These are phyloP conservation scores for Eubasilissa splendida DNA, from an alignment of 2,888 invertebrate species.

Conservation along the genomic window DNA sequence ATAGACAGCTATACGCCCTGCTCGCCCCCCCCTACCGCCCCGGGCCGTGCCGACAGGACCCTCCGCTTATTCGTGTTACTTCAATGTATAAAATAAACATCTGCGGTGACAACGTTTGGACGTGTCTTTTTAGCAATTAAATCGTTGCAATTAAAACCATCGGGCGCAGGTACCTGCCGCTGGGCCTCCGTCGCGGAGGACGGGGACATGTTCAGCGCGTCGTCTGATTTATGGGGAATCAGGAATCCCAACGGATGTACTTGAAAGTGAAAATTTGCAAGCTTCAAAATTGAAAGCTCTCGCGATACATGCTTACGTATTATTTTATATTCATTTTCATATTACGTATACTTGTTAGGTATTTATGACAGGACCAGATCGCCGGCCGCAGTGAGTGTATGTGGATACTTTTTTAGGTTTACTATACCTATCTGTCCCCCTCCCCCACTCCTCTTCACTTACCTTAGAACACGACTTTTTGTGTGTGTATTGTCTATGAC, in stretches of 20 bases:
- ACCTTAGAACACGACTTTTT: too few relatives aligned
- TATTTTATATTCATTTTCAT: background rate
- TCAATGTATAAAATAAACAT: conserved; percentile 52
- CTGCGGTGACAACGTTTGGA: conserved; percentile 53
- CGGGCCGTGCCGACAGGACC: conserved; percentile 5
- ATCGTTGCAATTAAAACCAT: conserved; percentile 47
- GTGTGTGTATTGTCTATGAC: too few relatives aligned
- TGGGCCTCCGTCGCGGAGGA: background rate
- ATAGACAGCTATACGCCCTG: background rate
- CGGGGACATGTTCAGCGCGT: background rate
- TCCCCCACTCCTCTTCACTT: too few relatives aligned
- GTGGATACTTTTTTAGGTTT: too few relatives aligned
- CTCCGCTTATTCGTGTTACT: conserved; percentile 35
- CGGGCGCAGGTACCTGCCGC: background rate
- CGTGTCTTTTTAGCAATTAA: conserved; percentile 50
- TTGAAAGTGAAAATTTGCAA: conserved; percentile 3
- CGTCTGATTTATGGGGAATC: conserved; percentile 8
- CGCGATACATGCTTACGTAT: background rate
- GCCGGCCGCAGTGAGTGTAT: too few relatives aligned
- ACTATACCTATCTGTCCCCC: too few relatives aligned
- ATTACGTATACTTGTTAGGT: too few relatives aligned
- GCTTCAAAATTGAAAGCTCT: background rate
- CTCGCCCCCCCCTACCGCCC: conserved; percentile 30
- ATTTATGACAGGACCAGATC: too few relatives aligned
- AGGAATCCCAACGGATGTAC: conserved; percentile 5